phyloP scores from a whole-genome alignment of 2,113 vertebrate species.

The Ictalurus punctatus region DNA sequence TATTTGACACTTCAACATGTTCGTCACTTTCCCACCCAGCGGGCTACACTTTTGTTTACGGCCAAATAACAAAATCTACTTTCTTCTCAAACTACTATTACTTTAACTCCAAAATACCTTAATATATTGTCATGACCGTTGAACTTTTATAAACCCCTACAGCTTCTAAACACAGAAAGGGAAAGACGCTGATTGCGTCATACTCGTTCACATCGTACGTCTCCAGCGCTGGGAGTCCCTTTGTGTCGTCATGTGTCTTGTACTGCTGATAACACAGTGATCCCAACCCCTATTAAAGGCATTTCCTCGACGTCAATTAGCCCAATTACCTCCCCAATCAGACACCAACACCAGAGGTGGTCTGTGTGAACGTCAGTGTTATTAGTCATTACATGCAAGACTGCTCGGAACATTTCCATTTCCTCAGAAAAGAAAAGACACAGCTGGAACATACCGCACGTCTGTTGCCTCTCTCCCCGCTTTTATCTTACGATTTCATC shows the following conservation, averaged over 20 bases:
- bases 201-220: background rate
- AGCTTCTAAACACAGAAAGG: too few relatives aligned
- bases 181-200: background rate
- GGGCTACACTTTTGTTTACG: background rate
- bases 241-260: too few relatives aligned
- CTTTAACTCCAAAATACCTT: background rate
- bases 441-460: constrained; percentile 7
- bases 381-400: constrained; percentile 31
- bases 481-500: background rate
- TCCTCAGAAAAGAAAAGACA: background rate
- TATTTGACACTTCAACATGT: background rate
- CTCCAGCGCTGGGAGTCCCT: background rate
- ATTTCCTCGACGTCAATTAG: constrained; percentile 23
- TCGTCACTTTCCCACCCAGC: background rate
- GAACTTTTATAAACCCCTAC: background rate
- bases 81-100: background rate
- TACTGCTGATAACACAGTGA: background rate
- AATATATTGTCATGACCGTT: background rate
- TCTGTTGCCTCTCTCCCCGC: background rate
- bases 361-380: constrained; percentile 22
- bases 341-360: constrained; percentile 10
- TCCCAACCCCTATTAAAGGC: background rate
- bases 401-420: constrained; percentile 9
- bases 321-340: constrained; percentile 18
- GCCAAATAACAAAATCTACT: background rate